These are phyloP conservation scores for Picus viridis DNA, from an alignment of 2,797 vertebrate genomes.

Conservation along the genomic window DNA sequence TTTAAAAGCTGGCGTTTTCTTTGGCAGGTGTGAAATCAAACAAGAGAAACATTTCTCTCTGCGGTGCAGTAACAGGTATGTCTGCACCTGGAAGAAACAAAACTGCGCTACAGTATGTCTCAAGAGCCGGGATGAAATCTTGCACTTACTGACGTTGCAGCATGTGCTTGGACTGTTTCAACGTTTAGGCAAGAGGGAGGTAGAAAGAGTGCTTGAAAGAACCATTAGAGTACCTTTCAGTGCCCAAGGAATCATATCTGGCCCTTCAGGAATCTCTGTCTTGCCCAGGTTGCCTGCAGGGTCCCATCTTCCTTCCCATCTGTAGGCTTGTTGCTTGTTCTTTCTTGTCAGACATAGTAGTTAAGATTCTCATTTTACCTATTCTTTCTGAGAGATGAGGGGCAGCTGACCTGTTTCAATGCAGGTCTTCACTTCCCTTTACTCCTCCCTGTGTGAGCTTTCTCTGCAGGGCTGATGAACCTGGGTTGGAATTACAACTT, in stretches of 20 bases:
- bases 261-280: not conserved
- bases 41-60: not conserved
- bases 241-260: not conserved
- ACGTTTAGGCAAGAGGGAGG: not conserved
- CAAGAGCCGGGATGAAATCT: not conserved
- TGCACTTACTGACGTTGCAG: not conserved
- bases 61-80: not conserved
- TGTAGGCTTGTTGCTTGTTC: not conserved
- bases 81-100: not conserved
- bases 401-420: not conserved
- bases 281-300: not conserved
- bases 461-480: not conserved
- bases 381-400: not conserved
- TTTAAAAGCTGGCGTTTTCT: accelerated
- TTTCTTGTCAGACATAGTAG: not conserved
- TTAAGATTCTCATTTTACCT: not conserved
- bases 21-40: not conserved
- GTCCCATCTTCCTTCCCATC: not conserved
- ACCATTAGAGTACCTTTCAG: not conserved
- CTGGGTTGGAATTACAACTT: not conserved
- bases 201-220: not conserved
- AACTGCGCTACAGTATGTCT: not conserved
- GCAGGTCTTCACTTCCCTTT: not conserved
- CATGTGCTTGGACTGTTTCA: not conserved
- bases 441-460: accelerated